Evolutionary conservation across 2,113 vertebrate genomes (phyloP).

Genomic region (Ammospiza caudacuta): DNA sequence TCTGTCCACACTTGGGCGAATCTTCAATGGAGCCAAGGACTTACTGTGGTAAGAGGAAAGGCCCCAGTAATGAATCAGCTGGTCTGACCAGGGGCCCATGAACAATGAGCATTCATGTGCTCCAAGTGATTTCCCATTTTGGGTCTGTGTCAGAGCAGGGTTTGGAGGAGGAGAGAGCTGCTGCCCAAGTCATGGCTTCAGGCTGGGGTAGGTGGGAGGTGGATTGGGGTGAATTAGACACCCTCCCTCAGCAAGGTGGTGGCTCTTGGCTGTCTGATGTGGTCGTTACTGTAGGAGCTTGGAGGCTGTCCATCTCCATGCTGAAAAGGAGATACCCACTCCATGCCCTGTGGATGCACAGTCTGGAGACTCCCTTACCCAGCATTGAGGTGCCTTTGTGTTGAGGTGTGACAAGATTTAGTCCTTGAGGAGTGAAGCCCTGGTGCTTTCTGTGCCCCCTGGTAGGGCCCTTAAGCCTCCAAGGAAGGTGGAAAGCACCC

Average conservation of each 20-base stretch:
- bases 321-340: background rate
- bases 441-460: background rate
- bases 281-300: background rate
- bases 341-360: fast-evolving
- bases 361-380: background rate
- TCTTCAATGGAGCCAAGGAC: background rate
- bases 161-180: background rate
- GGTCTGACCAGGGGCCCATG: background rate
- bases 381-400: background rate
- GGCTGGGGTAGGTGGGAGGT: background rate
- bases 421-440: background rate
- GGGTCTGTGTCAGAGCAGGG: background rate
- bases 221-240: background rate
- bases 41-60: background rate
- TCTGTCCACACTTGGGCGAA: background rate
- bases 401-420: background rate
- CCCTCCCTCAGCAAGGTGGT: fast-evolving
- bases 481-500: background rate
- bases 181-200: background rate
- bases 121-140: background rate
- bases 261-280: background rate
- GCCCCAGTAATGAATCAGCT: background rate
- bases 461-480: background rate
- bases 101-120: background rate
- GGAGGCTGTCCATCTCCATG: background rate